These are phyloP conservation scores for Brachyopa scutellaris DNA, from an alignment of 2,888 invertebrate species.

Conservation along the genomic window DNA sequence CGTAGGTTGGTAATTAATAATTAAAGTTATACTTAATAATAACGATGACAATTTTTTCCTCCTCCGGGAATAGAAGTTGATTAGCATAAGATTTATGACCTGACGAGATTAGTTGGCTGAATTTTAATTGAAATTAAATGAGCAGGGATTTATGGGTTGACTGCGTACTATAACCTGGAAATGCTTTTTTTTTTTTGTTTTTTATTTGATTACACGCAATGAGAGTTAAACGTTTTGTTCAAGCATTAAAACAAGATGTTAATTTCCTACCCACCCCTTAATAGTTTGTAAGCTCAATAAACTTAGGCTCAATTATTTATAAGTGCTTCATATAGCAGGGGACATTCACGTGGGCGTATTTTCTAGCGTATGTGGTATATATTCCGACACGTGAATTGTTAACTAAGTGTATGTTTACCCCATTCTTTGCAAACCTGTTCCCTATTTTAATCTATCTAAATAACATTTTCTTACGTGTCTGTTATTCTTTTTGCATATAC, in stretches of 20 bases:
- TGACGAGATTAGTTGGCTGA: slow-evolving; percentile 18
- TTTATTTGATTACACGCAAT: slow-evolving; percentile 4
- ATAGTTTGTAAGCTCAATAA: too few species aligned
- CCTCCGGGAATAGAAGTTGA: neutral
- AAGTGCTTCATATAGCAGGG: too few species aligned
- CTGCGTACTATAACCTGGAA: neutral
- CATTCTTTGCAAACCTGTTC: neutral
- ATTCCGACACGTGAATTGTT: slow-evolving; percentile 8
- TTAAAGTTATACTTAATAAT: slow-evolving; percentile 19
- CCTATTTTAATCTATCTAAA: neutral
- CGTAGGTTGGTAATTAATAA: slow-evolving; percentile 13
- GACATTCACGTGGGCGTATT: too few species aligned
- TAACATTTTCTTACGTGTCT: neutral
- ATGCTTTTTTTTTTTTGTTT: neutral
- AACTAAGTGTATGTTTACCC: neutral
- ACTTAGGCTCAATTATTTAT: too few species aligned
- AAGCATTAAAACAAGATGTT: neutral
- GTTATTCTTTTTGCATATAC: neutral
- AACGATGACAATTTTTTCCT: neutral
- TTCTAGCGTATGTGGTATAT: too few species aligned
- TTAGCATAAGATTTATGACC: slow-evolving; percentile 32
- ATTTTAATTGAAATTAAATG: slow-evolving; percentile 16
- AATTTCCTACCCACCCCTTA: too few species aligned
- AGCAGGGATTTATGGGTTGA: neutral
- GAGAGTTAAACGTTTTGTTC: slow-evolving; percentile 3